Conservation (phyloP, 2,888 invertebrate genomes). For the Andrena hattorfiana region DNA sequence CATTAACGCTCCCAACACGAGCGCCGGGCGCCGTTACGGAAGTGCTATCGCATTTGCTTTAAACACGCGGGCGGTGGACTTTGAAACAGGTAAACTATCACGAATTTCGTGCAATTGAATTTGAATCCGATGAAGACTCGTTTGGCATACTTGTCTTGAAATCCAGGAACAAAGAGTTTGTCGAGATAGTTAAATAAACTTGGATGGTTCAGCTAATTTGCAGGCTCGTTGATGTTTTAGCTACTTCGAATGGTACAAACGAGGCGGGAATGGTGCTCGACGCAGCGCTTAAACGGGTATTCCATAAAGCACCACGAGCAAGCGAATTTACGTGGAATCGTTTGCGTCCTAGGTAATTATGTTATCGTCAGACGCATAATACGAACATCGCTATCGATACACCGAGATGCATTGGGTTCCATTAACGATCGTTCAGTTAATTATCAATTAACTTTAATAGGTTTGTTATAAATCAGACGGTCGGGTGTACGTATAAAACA, state of each 20-base stretch:
- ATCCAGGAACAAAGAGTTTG: background rate
- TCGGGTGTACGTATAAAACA: constrained; percentile 1
- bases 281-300: background rate
- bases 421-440: constrained; percentile 19
- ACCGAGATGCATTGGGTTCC: constrained; percentile 1
- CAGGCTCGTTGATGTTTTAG: background rate
- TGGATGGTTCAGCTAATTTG: background rate
- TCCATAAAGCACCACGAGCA: constrained; percentile 9
- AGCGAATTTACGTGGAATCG: constrained; percentile 1
- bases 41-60: background rate
- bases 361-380: background rate
- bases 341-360: constrained; percentile 16
- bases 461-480: constrained; percentile 23
- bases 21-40: background rate
- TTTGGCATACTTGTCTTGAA: background rate
- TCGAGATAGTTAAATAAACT: too few relatives aligned
- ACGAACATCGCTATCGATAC: background rate
- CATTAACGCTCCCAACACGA: background rate
- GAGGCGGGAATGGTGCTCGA: background rate
- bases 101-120: background rate
- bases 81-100: background rate
- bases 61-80: background rate
- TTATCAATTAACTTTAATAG: constrained; percentile 32
- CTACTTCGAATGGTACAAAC: background rate
- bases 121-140: too few relatives aligned